Conservation (phyloP, 2,113 vertebrate genomes). For the Cinclus cinclus region DNA sequence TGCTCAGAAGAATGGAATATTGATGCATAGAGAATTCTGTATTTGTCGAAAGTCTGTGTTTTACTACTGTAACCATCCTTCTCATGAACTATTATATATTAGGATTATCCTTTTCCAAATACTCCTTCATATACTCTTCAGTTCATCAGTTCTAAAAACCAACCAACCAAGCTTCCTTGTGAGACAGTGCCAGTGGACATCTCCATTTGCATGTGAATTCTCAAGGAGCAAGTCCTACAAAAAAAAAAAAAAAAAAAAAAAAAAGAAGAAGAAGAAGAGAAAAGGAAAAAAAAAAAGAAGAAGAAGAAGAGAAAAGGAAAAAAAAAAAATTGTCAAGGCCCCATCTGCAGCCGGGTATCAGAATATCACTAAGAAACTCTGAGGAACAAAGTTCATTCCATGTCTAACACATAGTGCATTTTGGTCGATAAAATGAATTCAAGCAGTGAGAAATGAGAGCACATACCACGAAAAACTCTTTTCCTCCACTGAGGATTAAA, state of each 20-base stretch:
- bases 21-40: not conserved
- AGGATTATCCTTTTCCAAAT: not conserved
- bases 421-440: constrained; percentile 27
- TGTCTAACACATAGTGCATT: constrained; percentile 29
- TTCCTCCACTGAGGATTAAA: not conserved
- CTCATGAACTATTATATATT: not conserved
- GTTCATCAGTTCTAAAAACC: not conserved
- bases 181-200: constrained; percentile 1
- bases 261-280: not conserved
- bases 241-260: not conserved
- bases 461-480: not conserved
- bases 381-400: constrained; percentile 40
- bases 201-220: constrained; percentile 41
- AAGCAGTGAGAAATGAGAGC: not conserved
- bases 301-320: not conserved
- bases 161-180: not conserved
- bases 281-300: constrained; percentile 23
- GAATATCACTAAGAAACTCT: constrained; percentile 20
- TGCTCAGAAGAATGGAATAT: not conserved
- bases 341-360: constrained; percentile 41
- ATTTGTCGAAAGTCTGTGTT: not conserved
- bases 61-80: not conserved
- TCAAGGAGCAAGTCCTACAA: not conserved
- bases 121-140: not conserved
- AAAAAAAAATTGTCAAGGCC: constrained; percentile 53